These are phyloP conservation scores for Archilochus colubris DNA, from an alignment of 2,113 vertebrate genomes.

Conservation along the genomic window DNA sequence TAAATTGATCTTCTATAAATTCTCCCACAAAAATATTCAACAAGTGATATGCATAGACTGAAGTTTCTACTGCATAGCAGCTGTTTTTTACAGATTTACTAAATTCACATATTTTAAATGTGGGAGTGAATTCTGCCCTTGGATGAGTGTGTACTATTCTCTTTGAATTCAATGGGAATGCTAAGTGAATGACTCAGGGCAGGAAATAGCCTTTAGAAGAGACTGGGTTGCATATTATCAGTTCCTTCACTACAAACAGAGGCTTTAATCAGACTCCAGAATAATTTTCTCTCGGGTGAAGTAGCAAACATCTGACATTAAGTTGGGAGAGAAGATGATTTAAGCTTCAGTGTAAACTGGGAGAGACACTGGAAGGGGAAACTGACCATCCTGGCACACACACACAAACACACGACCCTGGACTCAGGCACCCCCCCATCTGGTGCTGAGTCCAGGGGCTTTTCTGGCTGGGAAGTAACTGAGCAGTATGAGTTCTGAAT, in stretches of 20 bases:
- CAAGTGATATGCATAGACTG: background rate
- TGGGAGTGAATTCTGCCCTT: too few species aligned
- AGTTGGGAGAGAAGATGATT: background rate
- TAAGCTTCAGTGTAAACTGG: background rate
- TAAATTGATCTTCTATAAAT: background rate
- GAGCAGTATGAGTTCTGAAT: too few species aligned
- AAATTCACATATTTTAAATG: too few species aligned
- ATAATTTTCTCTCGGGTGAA: slow-evolving; percentile 18
- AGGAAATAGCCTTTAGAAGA: slow-evolving; percentile 33
- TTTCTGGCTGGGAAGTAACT: too few species aligned
- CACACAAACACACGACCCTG: too few species aligned
- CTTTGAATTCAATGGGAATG: background rate
- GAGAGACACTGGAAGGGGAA: background rate
- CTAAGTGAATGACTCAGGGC: background rate
- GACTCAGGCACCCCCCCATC: too few species aligned
- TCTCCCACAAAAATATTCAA: background rate
- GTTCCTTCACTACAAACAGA: background rate
- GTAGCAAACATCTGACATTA: background rate
- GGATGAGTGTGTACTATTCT: background rate
- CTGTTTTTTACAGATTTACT: too few species aligned
- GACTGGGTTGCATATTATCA: background rate
- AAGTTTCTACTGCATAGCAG: too few species aligned
- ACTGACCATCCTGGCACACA: background rate
- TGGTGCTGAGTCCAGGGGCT: too few species aligned
- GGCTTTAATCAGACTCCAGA: slow-evolving; percentile 1